Conservation (phyloP, 2,797 vertebrate genomes). For the Schizothorax lantsangensis region DNA sequence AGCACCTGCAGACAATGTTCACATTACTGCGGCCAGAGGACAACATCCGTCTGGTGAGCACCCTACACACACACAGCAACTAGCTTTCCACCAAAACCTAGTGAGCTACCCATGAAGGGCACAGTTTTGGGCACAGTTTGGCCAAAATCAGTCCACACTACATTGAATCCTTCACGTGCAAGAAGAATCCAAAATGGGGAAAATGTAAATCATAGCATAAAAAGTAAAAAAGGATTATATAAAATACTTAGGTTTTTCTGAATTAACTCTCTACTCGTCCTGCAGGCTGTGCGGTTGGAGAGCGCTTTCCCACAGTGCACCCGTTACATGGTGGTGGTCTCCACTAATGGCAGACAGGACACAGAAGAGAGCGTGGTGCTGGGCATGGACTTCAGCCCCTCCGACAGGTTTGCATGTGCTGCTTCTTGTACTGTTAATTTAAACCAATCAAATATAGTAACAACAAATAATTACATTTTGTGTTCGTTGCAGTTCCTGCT, state of each 20-base stretch:
- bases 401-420: slow-evolving; percentile 84
- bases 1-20: slow-evolving; percentile 99
- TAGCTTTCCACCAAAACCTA: background rate
- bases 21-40: slow-evolving; percentile 95
- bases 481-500: slow-evolving; percentile 57
- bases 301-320: slow-evolving; percentile 91
- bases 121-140: background rate
- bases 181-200: background rate
- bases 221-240: background rate
- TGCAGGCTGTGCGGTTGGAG: slow-evolving; percentile 95
- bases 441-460: background rate
- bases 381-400: slow-evolving; percentile 94
- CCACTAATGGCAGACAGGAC: slow-evolving; percentile 95
- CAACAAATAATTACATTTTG: slow-evolving; percentile 36
- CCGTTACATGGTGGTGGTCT: slow-evolving; percentile 98
- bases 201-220: background rate
- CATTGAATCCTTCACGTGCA: background rate
- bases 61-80: slow-evolving; percentile 16
- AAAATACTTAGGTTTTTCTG: background rate
- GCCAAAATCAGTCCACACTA: background rate
- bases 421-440: background rate
- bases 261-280: slow-evolving; percentile 9
- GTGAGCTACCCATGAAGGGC: background rate
- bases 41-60: slow-evolving; percentile 94
- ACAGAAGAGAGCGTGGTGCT: slow-evolving; percentile 97